Conservation (phyloP, 2,797 vertebrate genomes). For the Lagocephalus sceleratus region DNA sequence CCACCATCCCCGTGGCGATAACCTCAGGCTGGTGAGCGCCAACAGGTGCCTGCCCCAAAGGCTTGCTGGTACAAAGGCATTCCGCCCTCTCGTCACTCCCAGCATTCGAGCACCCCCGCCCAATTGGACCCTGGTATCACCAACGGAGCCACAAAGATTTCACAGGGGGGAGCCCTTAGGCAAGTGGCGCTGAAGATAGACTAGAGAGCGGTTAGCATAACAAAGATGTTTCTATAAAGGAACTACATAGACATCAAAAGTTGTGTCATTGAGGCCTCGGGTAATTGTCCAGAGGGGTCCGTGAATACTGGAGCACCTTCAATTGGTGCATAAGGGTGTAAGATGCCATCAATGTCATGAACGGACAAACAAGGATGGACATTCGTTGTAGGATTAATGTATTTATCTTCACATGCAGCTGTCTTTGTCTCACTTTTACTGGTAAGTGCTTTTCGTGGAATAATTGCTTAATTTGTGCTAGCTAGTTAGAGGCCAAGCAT, state of each 20-base stretch:
- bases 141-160: conserved; percentile 41
- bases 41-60: conserved; percentile 76
- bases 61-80: conserved; percentile 68
- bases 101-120: conserved; percentile 23
- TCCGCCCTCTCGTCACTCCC: conserved; percentile 69
- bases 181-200: conserved; percentile 15
- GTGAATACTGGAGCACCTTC: conserved; percentile 4
- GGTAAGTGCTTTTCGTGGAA: conserved; percentile 56
- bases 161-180: conserved; percentile 15
- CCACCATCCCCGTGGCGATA: conserved; percentile 40
- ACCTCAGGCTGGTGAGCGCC: conserved; percentile 68
- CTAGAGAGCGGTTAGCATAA: neutral
- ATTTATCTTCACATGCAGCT: conserved; percentile 52
- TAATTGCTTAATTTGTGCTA: neutral
- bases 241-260: no score
- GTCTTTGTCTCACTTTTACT: conserved; percentile 53
- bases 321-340: conserved; percentile 12
- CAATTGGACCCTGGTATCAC: conserved; percentile 58
- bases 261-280: no score
- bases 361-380: conserved; percentile 37
- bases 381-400: conserved; percentile 23
- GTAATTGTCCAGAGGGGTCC: no score
- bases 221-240: no score
- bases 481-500: neutral
- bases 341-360: conserved; percentile 37